Evolutionary conservation across 2,113 vertebrate genomes (phyloP).

Genomic region (Bubo blakistoni): DNA sequence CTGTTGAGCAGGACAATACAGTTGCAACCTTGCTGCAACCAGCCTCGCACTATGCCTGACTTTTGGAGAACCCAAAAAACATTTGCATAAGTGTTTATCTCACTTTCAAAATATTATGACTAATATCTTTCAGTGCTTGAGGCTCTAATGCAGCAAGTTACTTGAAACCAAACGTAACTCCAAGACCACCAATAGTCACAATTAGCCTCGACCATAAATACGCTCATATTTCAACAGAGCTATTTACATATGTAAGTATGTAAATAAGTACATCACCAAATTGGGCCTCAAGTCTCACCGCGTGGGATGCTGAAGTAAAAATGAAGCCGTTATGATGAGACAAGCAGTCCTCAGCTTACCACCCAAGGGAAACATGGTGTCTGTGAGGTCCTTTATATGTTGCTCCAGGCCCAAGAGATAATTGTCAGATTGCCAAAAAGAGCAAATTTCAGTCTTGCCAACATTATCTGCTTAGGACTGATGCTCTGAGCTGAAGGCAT

Average conservation of each 20-base stretch:
- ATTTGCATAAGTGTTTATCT: slow-evolving; percentile 31
- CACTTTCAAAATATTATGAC: slow-evolving; percentile 56
- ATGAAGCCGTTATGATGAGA: not conserved
- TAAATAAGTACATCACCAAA: slow-evolving; percentile 18
- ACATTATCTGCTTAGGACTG: not conserved
- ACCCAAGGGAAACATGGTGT: not conserved
- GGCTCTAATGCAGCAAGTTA: not conserved
- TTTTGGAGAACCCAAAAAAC: slow-evolving; percentile 14
- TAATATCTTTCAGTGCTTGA: slow-evolving; percentile 7
- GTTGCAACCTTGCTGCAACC: not conserved
- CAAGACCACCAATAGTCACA: slow-evolving; percentile 26
- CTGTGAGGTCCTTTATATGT: not conserved
- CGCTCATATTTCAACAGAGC: not conserved
- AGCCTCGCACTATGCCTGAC: not conserved
- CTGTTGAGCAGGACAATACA: not conserved
- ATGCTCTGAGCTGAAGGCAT: not conserved
- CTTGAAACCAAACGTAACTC: not conserved
- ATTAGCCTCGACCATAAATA: not conserved
- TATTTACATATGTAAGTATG: not conserved
- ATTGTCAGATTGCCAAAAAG: not conserved
- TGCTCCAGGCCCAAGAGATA: not conserved
- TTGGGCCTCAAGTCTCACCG: not conserved
- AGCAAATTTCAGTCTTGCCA: not conserved
- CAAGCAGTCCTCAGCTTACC: not conserved
- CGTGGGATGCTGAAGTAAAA: not conserved